phyloP scores from a whole-genome alignment of 2,797 vertebrate species.

The Micropoecilia bifurca region DNA sequence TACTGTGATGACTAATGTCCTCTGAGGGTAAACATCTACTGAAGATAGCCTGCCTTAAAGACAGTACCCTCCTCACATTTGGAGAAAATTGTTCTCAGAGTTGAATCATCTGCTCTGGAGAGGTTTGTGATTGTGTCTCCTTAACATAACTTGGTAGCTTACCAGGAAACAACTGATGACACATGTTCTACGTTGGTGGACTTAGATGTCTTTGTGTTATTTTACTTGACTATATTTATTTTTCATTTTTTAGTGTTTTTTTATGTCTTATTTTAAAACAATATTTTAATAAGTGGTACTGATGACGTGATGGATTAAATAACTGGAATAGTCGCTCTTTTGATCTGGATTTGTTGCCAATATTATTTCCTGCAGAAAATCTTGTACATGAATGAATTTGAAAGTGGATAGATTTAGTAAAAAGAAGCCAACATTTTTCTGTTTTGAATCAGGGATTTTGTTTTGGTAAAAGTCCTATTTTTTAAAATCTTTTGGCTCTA shows the following conservation, averaged over 20 bases:
- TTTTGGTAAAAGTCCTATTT: slow-evolving; percentile 9
- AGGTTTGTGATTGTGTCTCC: slow-evolving; percentile 17
- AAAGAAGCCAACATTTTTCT: slow-evolving; percentile 1
- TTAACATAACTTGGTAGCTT: slow-evolving; percentile 42
- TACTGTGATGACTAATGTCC: slow-evolving; percentile 44
- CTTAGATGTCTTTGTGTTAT: background rate
- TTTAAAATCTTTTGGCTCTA: slow-evolving; percentile 10
- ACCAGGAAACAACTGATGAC: slow-evolving; percentile 32
- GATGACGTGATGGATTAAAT: background rate
- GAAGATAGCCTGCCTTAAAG: slow-evolving; percentile 28
- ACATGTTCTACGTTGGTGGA: background rate
- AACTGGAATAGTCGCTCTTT: background rate
- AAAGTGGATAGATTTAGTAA: background rate
- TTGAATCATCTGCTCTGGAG: slow-evolving; percentile 18
- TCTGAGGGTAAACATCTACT: slow-evolving; percentile 40
- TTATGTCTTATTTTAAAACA: background rate
- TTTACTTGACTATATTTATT: slow-evolving; percentile 39
- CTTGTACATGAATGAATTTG: background rate
- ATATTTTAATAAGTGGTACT: slow-evolving; percentile 26
- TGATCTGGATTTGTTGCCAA: background rate
- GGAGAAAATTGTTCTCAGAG: slow-evolving; percentile 35
- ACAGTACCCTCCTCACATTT: background rate
- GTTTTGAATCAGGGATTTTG: slow-evolving; percentile 18
- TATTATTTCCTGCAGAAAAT: background rate
- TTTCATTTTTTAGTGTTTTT: slow-evolving; percentile 8